Conservation (phyloP, 2,113 vertebrate genomes). For the Bos javanicus region DNA sequence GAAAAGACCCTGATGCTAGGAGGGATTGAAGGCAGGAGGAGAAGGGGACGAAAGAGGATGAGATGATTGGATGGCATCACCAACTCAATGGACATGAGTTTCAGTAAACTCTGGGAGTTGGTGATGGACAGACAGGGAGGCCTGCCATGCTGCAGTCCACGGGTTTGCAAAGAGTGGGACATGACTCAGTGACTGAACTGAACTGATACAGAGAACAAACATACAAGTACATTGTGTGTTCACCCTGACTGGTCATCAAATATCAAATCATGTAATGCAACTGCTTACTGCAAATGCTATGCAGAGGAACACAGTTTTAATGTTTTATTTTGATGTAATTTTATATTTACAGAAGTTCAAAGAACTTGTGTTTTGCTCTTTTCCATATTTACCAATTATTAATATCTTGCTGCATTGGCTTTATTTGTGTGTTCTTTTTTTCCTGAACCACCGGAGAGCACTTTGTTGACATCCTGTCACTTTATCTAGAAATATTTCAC, state of each 20-base stretch:
- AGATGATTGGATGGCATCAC: not conserved
- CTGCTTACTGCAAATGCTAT: not conserved
- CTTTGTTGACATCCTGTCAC: not conserved
- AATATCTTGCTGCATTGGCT: not conserved
- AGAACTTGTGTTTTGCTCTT: not conserved
- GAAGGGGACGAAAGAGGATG: not conserved
- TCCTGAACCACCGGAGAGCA: not conserved
- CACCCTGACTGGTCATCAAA: not conserved
- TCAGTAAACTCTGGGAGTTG: not conserved
- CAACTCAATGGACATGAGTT: not conserved
- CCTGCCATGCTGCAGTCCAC: not conserved
- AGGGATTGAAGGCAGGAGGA: not conserved
- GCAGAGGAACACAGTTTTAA: not conserved
- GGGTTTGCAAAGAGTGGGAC: not conserved
- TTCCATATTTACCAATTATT: not conserved
- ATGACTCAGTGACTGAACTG: not conserved
- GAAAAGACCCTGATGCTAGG: not conserved
- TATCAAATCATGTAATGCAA: not conserved
- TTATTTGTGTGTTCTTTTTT: not conserved
- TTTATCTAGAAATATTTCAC: conserved; percentile 19
- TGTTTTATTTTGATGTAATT: not conserved
- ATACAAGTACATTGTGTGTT: rapidly evolving
- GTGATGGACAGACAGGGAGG: not conserved
- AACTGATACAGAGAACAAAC: not conserved
- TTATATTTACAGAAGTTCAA: not conserved